Evolutionary conservation across 2,888 invertebrate species (phyloP).

Genomic region (Pharmacophagus antenor): DNA sequence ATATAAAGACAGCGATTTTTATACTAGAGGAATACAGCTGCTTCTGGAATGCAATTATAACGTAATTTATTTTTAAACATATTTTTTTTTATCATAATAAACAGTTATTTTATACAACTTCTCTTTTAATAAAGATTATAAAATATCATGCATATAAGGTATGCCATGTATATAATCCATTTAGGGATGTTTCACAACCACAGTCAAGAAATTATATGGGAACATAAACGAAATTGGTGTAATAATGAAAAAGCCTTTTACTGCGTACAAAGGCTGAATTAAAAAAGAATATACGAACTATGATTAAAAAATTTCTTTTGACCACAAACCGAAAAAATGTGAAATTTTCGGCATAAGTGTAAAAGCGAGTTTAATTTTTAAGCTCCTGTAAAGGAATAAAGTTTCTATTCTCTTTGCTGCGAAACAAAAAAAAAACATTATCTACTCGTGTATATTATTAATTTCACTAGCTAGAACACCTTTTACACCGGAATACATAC

Average conservation of each 20-base stretch:
- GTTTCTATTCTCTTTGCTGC: background rate
- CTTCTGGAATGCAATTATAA: too few species aligned
- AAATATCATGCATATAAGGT: too few species aligned
- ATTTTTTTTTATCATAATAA: too few species aligned
- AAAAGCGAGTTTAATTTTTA: slow-evolving; percentile 6
- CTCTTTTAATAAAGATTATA: too few species aligned
- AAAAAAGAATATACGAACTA: slow-evolving; percentile 14
- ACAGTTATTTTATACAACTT: too few species aligned
- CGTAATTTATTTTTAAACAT: too few species aligned
- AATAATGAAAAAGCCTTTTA: background rate
- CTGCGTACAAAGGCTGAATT: slow-evolving; percentile 9
- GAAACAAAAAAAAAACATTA: background rate
- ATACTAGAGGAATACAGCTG: too few species aligned
- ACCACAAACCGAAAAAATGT: slow-evolving; percentile 2
- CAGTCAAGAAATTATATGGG: background rate
- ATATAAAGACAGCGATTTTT: too few species aligned
- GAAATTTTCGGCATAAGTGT: slow-evolving; percentile 10
- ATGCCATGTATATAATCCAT: too few species aligned
- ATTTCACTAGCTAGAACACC: background rate
- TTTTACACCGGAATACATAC: too few species aligned
- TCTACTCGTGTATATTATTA: too few species aligned
- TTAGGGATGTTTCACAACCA: background rate
- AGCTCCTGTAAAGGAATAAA: background rate
- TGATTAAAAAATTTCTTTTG: slow-evolving; percentile 19
- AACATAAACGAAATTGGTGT: background rate